Base-by-base conservation (phyloP, 1,140 invertebrate genomes). In the Nasonia giraulti region DNA sequence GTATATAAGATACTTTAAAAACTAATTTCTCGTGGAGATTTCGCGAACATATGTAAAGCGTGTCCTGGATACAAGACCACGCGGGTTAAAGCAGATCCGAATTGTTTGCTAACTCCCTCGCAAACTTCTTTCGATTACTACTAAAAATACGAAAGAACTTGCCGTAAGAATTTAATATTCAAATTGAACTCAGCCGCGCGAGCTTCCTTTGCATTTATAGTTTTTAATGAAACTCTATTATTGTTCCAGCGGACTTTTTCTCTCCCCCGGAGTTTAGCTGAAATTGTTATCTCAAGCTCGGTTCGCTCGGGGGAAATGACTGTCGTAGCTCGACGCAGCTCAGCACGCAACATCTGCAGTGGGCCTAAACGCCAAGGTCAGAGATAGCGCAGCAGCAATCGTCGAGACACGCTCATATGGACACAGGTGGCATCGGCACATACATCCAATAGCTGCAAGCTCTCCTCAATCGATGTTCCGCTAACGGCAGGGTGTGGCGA, bases 51-150 rank as follows among this genome's bases (percentile, higher is more conserved):
- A 69, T 50, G 80, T 44, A 55, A 75, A 31, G 33, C 23, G 37
- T 6, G 2, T 23, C 1, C 27, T 31, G 31, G n/a, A 77, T 69
- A 77, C 76, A 23, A 76, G 17, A n/a, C 27, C 11, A 1, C 27
- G 55, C 20, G 55, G 17, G 14, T 62, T 77, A 75, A 69, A 76
- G n/a, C 31, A 55, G 44, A 78, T 83, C 12, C 3, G 40, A 83
- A 78, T 78, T 83, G 75, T 83, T 77, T 40, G 31, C 62, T 74
- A 37, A 83, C 40, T 83, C 5, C 55, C 55, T n/a, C n/a, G 20
- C 55, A 8, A 79, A 40, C 17, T 76, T 83, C 55, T 31, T 76
- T 40, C 71, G 40, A 31, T 75, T 40, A 75, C 71, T 40, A 75
- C 50, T 23, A 10, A 11, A 75, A 75, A 62, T 33, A 40, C 27